Conservation (phyloP, 2,113 vertebrate species). For the Polypterus senegalus region DNA sequence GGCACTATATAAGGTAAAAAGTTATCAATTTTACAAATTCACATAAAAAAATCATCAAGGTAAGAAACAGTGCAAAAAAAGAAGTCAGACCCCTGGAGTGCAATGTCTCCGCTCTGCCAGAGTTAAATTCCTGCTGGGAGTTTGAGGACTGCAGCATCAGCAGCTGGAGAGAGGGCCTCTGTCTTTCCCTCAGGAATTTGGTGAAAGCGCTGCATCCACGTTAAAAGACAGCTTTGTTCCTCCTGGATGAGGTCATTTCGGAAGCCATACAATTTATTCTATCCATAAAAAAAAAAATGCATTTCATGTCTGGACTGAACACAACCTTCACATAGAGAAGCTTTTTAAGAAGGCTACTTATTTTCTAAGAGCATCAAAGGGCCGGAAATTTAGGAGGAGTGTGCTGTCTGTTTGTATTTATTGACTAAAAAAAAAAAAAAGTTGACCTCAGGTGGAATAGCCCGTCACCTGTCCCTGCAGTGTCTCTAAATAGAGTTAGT, state of each 20-base stretch:
- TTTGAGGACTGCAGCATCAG: not conserved
- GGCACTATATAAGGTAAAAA: no score
- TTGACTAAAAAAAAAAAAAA: no score
- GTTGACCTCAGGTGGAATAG: no score
- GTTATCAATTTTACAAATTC: no score
- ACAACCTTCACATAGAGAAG: no score
- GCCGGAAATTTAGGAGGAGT: no score
- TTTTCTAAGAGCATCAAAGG: no score
- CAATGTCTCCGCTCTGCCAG: not conserved
- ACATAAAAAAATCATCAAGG: conserved; percentile 2
- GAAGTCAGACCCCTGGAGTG: not conserved
- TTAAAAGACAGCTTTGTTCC: conserved; percentile 12
- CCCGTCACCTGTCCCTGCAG: no score
- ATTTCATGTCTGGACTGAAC: not conserved
- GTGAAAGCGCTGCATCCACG: not conserved
- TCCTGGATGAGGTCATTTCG: not conserved
- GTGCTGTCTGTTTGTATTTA: no score
- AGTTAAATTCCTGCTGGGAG: conserved; percentile 8
- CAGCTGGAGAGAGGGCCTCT: conserved; percentile 7
- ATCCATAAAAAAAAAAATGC: not conserved
- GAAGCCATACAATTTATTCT: not conserved
- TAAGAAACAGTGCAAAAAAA: conserved; percentile 9
- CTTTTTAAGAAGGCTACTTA: no score
- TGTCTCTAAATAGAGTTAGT: no score
- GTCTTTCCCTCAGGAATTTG: conserved; percentile 2